These are phyloP conservation scores for Hydroisotoma schaefferi DNA, from an alignment of 2,888 invertebrate genomes.

Conservation along the genomic window DNA sequence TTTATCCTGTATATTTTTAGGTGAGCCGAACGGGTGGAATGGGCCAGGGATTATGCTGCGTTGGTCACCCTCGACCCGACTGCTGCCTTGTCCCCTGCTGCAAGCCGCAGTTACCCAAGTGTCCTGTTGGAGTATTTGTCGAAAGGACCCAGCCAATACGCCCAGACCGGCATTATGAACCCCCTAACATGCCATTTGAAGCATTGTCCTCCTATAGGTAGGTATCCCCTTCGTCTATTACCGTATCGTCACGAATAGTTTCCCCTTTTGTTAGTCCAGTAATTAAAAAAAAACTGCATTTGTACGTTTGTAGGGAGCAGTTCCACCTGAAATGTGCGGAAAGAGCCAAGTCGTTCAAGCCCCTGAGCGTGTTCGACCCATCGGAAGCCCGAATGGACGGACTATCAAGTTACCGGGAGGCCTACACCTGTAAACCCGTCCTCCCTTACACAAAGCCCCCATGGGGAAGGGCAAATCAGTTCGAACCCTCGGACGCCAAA, in stretches of 20 bases:
- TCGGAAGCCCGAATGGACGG: slow-evolving; percentile 31
- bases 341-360: slow-evolving; percentile 30
- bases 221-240: too few species aligned
- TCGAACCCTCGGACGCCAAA: slow-evolving; percentile 33
- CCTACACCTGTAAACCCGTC: slow-evolving; percentile 24
- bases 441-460: slow-evolving; percentile 18
- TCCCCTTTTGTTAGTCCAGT: not conserved
- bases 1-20: too few species aligned
- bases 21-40: not conserved
- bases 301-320: too few species aligned
- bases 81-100: slow-evolving; percentile 34
- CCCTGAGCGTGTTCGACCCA: slow-evolving; percentile 26
- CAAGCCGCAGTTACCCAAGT: slow-evolving; percentile 20
- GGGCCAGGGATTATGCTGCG: not conserved
- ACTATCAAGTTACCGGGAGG: slow-evolving; percentile 31
- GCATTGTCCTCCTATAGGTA: slow-evolving; percentile 26
- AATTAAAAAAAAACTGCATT: slow-evolving; percentile 9
- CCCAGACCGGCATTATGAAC: slow-evolving; percentile 32
- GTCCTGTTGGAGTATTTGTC: slow-evolving; percentile 34
- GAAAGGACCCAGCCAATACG: slow-evolving; percentile 24
- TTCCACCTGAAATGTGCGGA: slow-evolving; percentile 35
- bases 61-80: slow-evolving; percentile 31
- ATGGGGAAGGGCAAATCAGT: slow-evolving; percentile 19
- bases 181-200: slow-evolving; percentile 27
- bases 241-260: too few species aligned